Conservation (phyloP, 2,113 vertebrate genomes). For the Puffinus mauretanicus region DNA sequence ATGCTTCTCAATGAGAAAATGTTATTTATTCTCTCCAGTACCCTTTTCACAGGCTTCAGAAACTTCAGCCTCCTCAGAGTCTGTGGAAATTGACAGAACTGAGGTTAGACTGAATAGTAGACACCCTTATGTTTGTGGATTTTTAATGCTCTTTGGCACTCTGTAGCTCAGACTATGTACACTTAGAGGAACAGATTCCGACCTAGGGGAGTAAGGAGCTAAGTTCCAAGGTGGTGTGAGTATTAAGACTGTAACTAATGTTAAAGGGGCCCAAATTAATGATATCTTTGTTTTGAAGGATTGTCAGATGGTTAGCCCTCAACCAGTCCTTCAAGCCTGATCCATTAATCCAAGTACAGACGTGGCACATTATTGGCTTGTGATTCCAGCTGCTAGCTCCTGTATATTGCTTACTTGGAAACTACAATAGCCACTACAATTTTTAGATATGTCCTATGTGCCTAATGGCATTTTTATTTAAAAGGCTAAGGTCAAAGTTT, state of each 20-base stretch:
- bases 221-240: neutral
- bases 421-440: neutral
- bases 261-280: neutral
- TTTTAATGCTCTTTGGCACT: neutral
- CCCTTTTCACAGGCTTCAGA: neutral
- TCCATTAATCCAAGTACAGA: neutral
- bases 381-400: neutral
- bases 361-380: neutral
- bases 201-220: neutral
- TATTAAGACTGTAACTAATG: neutral
- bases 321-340: neutral
- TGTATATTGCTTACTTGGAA: neutral
- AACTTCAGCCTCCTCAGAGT: neutral
- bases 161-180: neutral
- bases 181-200: neutral
- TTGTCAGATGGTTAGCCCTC: neutral
- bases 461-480: neutral
- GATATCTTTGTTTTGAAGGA: neutral
- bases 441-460: neutral
- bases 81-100: neutral
- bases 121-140: neutral
- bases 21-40: neutral
- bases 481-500: neutral
- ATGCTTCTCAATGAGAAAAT: neutral
- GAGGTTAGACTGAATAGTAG: neutral